Base-by-base conservation (phyloP, 1,140 invertebrate species). In the Euura saliciscinereae region DNA sequence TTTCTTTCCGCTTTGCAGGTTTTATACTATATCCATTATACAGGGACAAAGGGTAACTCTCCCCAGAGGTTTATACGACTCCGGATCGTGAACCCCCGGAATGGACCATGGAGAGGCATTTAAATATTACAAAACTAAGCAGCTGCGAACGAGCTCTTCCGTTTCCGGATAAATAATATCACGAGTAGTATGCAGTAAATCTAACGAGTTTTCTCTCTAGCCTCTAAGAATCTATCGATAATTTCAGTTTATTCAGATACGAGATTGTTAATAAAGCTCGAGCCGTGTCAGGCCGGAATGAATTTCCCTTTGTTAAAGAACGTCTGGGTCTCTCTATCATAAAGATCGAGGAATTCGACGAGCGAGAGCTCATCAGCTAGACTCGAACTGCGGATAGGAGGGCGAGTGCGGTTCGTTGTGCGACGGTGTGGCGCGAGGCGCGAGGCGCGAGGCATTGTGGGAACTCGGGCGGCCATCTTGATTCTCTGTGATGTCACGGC, bases 401-500 rank as follows among this genome's bases (percentile, higher is more conserved):
- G 8, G 66, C 66, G 13, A 28, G 13, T 67, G 43, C 28, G 43
- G 8, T n/a, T 44, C 44, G 10, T 43, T 4, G 5, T 59, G 51
- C 43, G 59, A 42, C 43, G 44, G 66, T 42, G 44, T 28, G 10
- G 42, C 42, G 59, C 65, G 42, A 13, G 44, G 66, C 44, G 44
- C 11, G 10, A 13, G 10, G 59, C 65, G 70, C 65, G 44, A 13
- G 42, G 46, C 59, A 46, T 75, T 75, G 73, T 73, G 71, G 76
- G 75, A 81, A 78, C 72, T 65, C 74, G 71, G 45, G 11, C 44
- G 74, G 80, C 79, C 80, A 82, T 82, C 78, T 81, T 82, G 79
- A 68, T 74, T 82, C 73, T 76, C 78, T 79, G 80, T 84, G 82
- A 84, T 84, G 82, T 84, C 82, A 84, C 82, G 78, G 69, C 73